Conservation (phyloP, 1,140 invertebrate species). For the Tyrophagus putrescentiae region DNA sequence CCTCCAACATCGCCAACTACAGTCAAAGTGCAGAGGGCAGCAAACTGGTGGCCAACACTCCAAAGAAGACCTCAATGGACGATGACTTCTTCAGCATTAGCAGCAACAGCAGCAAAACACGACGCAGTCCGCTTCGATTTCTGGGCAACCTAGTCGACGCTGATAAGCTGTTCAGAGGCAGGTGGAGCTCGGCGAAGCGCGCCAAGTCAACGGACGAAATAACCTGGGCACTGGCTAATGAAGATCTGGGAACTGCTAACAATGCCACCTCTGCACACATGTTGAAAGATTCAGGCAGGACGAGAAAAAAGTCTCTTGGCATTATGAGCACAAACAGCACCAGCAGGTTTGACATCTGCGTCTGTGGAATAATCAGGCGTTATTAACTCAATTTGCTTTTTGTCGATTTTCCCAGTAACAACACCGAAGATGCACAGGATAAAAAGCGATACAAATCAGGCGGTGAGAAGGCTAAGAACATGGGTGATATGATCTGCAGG, state of each 20-base stretch:
- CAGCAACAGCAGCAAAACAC: neutral
- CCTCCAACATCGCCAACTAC: neutral
- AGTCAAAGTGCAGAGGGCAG: neutral
- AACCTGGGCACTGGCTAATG: conserved; percentile 17
- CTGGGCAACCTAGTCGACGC: conserved; percentile 17
- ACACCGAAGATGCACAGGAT: neutral
- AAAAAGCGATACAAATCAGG: conserved; percentile 3
- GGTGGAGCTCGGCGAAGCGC: conserved; percentile 12
- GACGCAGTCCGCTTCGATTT: conserved; percentile 16
- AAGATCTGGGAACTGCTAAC: neutral
- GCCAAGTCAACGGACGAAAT: conserved; percentile 18
- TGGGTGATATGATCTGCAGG: neutral
- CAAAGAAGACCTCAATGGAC: conserved; percentile 18
- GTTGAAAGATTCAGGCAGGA: neutral
- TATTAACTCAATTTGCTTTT: no score
- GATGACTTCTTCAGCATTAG: conserved; percentile 5
- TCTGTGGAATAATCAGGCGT: no score
- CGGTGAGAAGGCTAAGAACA: neutral
- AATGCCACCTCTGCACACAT: neutral
- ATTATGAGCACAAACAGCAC: no score
- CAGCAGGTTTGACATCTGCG: no score
- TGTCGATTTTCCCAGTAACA: no score
- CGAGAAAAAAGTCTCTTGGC: neutral
- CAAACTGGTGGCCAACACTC: neutral
- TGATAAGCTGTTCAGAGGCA: conserved; percentile 15